These are phyloP conservation scores for Mastigias papua DNA, from an alignment of 30 jellyfish, hydroid and myxozoan species.

Conservation along the genomic window DNA sequence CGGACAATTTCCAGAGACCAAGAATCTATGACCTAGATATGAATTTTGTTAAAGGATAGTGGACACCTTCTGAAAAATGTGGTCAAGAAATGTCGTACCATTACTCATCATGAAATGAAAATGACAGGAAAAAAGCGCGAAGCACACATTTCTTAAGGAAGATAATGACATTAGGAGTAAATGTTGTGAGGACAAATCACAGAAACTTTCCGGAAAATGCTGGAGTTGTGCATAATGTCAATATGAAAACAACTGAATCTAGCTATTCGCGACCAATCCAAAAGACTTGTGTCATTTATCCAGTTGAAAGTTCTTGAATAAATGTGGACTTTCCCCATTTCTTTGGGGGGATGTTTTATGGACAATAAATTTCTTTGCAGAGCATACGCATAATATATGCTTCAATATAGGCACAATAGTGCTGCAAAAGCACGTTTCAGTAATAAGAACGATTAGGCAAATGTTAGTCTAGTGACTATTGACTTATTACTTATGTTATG, in stretches of 20 bases:
- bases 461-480: no score
- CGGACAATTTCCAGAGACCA: conserved; percentile 82
- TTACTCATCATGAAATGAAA: conserved; percentile 35
- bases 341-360: no score
- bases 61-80: conserved; percentile 59
- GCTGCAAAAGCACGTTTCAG: no score
- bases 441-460: no score
- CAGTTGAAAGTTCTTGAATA: no score
- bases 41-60: conserved; percentile 74
- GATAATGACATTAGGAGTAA: conserved; percentile 48
- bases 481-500: no score
- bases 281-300: conserved; percentile 51
- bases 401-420: no score
- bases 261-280: conserved; percentile 41
- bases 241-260: conserved; percentile 49
- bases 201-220: conserved; percentile 62
- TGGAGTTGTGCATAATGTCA: conserved; percentile 59
- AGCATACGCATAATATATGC: no score
- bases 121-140: conserved; percentile 65
- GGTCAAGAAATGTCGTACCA: conserved; percentile 80
- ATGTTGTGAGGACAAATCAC: conserved; percentile 22
- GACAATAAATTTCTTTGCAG: no score
- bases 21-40: conserved; percentile 57
- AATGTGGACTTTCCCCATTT: no score
- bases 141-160: conserved; percentile 27